Evolutionary conservation across 2,888 invertebrate genomes (phyloP).

Genomic region (Drymonia ruficornis): DNA sequence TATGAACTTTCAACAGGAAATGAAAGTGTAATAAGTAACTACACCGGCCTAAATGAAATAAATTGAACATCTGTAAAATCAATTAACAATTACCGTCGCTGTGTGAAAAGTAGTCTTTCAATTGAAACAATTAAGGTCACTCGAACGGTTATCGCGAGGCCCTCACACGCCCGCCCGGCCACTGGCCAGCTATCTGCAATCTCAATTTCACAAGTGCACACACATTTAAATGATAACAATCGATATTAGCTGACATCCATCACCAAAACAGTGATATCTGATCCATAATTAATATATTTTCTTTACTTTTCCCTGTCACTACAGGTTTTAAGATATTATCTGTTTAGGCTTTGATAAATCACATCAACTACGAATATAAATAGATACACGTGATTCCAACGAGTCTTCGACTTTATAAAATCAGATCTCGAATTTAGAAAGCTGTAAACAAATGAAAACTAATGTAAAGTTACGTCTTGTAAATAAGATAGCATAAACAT

Average conservation of each 20-base stretch:
- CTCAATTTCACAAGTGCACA: constrained; percentile 10
- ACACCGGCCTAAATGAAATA: constrained; percentile 52
- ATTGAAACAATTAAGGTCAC: constrained; percentile 82
- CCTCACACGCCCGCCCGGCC: background rate
- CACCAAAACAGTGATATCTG: constrained; percentile 6
- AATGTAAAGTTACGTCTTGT: constrained; percentile 39
- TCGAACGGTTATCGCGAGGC: constrained; percentile 42
- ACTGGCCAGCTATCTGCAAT: constrained; percentile 6
- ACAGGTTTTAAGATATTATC: constrained; percentile 57
- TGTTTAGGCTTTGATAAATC: constrained; percentile 54
- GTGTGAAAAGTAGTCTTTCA: constrained; percentile 72
- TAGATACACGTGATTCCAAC: constrained; percentile 52
- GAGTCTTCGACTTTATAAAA: constrained; percentile 46
- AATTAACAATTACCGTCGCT: constrained; percentile 65
- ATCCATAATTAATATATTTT: constrained; percentile 9
- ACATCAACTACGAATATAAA: constrained; percentile 46
- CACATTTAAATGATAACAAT: constrained; percentile 9
- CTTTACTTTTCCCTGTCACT: constrained; percentile 25
- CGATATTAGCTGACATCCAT: constrained; percentile 1
- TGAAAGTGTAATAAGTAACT: background rate
- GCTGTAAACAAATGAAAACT: constrained; percentile 65
- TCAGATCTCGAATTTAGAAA: constrained; percentile 62
- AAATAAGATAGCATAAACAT: constrained; percentile 22
- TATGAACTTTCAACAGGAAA: background rate
- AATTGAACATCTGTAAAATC: constrained; percentile 66